Conservation (phyloP, 1,140 invertebrate species). For the Drosophila bocki region DNA sequence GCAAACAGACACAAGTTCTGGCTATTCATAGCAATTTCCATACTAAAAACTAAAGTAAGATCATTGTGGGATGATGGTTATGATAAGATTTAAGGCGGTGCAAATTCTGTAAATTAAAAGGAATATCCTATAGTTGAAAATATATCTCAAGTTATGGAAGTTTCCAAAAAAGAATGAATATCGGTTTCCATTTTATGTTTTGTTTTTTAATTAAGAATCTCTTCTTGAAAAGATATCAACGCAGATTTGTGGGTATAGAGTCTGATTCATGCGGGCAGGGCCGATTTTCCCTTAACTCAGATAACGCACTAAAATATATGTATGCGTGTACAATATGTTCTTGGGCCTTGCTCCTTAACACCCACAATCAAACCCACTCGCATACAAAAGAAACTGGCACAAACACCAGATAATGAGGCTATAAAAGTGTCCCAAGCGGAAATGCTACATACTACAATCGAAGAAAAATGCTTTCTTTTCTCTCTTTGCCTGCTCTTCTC, state of each 20-base stretch:
- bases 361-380: constrained; percentile 15
- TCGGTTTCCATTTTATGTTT: too few species aligned
- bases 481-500: constrained; percentile 3
- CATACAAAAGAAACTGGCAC: constrained; percentile 14
- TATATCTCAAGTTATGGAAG: background rate
- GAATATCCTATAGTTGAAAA: background rate
- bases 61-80: constrained; percentile 10
- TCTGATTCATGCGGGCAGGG: constrained; percentile 26
- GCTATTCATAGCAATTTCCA: background rate
- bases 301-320: constrained; percentile 20
- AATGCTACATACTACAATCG: constrained; percentile 61
- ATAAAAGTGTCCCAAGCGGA: constrained; percentile 66
- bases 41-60: constrained; percentile 1
- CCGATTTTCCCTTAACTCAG: constrained; percentile 21
- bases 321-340: constrained; percentile 10
- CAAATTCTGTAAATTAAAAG: background rate
- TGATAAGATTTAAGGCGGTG: background rate
- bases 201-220: background rate
- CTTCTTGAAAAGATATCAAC: background rate
- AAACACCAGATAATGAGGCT: constrained; percentile 62
- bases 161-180: background rate
- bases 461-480: constrained; percentile 29
- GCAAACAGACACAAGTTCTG: constrained; percentile 72
- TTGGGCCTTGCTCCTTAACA: constrained; percentile 31
- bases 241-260: background rate